Evolutionary conservation across 2,888 invertebrate species (phyloP), one percentile per base, ranked within the genome.

Genomic region (Drosophila vallismaia): DNA sequence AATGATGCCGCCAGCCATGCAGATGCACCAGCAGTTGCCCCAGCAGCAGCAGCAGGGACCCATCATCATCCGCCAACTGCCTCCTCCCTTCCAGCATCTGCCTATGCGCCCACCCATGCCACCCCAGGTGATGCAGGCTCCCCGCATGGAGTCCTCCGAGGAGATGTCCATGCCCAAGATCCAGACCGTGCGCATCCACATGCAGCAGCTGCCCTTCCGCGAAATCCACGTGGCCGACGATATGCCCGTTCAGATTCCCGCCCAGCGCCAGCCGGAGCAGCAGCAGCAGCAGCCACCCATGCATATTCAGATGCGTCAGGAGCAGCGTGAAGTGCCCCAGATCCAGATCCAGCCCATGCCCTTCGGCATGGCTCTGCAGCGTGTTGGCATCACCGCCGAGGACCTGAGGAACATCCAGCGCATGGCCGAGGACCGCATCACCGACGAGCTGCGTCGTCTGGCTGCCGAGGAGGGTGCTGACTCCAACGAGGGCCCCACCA

Each of bases 141-240:
- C 92, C 40, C 92, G 91, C 60, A 92, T 91, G 54, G 93, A 93
- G 62, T 77, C 87, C 44, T 82, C 86, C 50, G 79, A 83, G 38
- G 76, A 79, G 62, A 77, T 74, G 45, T 89, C 64, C 26, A 69
- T 78, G 50, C 80, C 86, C n/a, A 86, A 81, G 38, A 55, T 81
- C n/a, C 86, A 90, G 69, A 90, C 91, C 73, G 88, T 92, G 14
- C 91, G 91, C 82, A 91, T 92, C 58, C 92, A 92, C 52, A 91
- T 92, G 56, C 92, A 92, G 74, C 92, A 92, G 72, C 87, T 93
- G 72, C 93, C 93, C 36, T 91, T 93, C 75, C 88, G 90, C 54
- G 90, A 90, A 69, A 89, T 91, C 89, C 83, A 90, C 90, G 75
- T 92, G 89, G 83, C 89, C 75, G 90, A 91, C 66, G 90, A 91